Evolutionary conservation across 2,797 vertebrate species (phyloP).

Genomic region (Lagocephalus sceleratus): DNA sequence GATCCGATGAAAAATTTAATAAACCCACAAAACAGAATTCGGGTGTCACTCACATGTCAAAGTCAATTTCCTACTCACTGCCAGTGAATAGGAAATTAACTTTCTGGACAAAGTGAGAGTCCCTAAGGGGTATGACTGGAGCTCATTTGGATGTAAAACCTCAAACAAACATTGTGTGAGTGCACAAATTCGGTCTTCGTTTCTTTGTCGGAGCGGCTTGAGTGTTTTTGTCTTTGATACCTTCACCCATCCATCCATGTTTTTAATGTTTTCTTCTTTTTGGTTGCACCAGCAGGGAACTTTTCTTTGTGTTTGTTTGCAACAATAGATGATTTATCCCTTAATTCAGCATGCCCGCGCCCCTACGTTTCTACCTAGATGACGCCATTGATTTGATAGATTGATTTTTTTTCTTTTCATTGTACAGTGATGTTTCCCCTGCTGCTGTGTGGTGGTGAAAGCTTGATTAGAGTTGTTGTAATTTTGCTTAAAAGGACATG

Average conservation of each 20-base stretch:
- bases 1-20: constrained; percentile 50
- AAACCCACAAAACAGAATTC: constrained; percentile 37
- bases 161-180: constrained; percentile 51
- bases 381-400: constrained; percentile 1
- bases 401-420: constrained; percentile 1
- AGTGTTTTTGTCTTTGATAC: constrained; percentile 23
- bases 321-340: constrained; percentile 3
- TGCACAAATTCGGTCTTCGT: constrained; percentile 46
- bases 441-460: constrained; percentile 22
- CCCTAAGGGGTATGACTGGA: constrained; percentile 36
- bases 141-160: constrained; percentile 63
- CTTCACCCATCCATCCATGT: constrained; percentile 29
- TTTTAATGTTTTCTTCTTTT: constrained; percentile 4
- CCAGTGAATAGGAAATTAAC: constrained; percentile 49
- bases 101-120: constrained; percentile 58
- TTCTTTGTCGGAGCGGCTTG: constrained; percentile 42
- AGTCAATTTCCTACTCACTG: constrained; percentile 49
- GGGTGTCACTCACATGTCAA: constrained; percentile 49
- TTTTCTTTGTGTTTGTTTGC: constrained; percentile 14
- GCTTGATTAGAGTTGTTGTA: constrained; percentile 11
- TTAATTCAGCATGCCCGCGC: constrained; percentile 9
- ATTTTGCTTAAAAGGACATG: constrained; percentile 22
- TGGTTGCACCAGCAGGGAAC: constrained; percentile 4
- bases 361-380: neutral
- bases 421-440: constrained; percentile 5